Percentiles rank a stretch among this genome's conserved stretches.
phyloP scores from a whole-genome alignment of 2,797 vertebrate genomes.

The Limosa lapponica region DNA sequence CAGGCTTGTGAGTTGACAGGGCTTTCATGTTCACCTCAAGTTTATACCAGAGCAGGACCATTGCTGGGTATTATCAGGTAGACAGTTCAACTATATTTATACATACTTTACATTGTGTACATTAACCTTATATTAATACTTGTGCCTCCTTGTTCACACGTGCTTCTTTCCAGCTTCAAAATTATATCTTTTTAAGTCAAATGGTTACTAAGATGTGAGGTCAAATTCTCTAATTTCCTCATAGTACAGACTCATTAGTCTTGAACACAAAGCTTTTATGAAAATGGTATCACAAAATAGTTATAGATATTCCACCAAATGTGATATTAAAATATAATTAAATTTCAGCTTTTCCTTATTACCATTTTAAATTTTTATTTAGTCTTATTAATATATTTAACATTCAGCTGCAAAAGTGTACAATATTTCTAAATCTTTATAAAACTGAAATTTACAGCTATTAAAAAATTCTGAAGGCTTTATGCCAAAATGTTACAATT shows the following conservation, averaged over 20 bases:
- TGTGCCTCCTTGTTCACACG: not conserved
- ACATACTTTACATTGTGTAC: not conserved
- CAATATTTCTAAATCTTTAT: not conserved
- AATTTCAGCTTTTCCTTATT: not conserved
- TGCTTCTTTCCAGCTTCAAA: not conserved
- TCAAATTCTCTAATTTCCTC: not conserved
- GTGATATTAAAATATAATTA: not conserved
- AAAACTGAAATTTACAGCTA: not conserved
- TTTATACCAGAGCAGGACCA: not conserved
- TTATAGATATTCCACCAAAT: not conserved
- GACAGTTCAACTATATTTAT: not conserved
- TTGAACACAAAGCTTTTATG: not conserved
- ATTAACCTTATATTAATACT: not conserved
- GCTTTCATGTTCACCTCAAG: not conserved
- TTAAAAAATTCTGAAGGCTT: not conserved
- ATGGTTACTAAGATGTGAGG: not conserved
- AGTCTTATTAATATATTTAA: not conserved
- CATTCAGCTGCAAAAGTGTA: not conserved
- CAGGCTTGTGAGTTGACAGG: not conserved
- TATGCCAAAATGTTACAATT: not conserved
- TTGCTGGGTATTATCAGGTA: not conserved
- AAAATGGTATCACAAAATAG: not conserved
- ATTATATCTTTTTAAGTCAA: not conserved
- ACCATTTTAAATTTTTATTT: not conserved
- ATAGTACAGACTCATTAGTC: not conserved